A percentile compares a stretch with the other conserved stretches of the same genome.
These are phyloP conservation scores for Polylopha cassiicola DNA, from an alignment of 2,888 invertebrate genomes.

Conservation along the genomic window DNA sequence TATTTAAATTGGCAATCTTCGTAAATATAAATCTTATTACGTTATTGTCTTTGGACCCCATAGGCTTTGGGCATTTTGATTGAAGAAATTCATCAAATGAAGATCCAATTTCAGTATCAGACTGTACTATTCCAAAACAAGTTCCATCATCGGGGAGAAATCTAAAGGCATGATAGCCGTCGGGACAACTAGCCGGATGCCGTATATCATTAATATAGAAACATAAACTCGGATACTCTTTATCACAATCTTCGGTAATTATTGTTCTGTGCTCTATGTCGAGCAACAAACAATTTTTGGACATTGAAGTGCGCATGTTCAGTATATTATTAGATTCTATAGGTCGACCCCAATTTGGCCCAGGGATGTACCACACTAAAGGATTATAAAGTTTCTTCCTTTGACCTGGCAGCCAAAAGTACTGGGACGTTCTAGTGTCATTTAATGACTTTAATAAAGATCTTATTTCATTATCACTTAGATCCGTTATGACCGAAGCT, in stretches of 20 bases:
- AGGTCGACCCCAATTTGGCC: constrained; percentile 55
- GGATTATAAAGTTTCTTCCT: constrained; percentile 60
- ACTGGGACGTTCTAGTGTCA: constrained; percentile 36
- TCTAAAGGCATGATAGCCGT: constrained; percentile 54
- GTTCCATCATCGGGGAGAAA: constrained; percentile 51
- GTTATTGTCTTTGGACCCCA: constrained; percentile 37
- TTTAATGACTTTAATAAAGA: constrained; percentile 48
- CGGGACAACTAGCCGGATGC: constrained; percentile 53
- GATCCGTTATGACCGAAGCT: constrained; percentile 56
- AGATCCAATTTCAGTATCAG: constrained; percentile 33
- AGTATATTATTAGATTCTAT: constrained; percentile 37
- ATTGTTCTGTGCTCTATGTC: constrained; percentile 43
- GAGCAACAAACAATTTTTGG: constrained; percentile 54
- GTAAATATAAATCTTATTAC: constrained; percentile 52
- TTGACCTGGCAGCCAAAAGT: constrained; percentile 71
- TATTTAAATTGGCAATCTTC: constrained; percentile 45
- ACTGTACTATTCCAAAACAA: constrained; percentile 57
- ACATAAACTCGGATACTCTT: constrained; percentile 55
- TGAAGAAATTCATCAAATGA: constrained; percentile 44
- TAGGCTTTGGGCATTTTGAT: constrained; percentile 47
- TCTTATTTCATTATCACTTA: constrained; percentile 41
- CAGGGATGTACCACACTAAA: constrained; percentile 67
- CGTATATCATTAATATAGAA: constrained; percentile 55
- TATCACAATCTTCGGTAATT: constrained; percentile 47
- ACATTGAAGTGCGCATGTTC: constrained; percentile 31